Evolutionary conservation across 2,797 vertebrate genomes (phyloP), one percentile per base, ranked within the genome.

Genomic region (Iguana delicatissima): DNA sequence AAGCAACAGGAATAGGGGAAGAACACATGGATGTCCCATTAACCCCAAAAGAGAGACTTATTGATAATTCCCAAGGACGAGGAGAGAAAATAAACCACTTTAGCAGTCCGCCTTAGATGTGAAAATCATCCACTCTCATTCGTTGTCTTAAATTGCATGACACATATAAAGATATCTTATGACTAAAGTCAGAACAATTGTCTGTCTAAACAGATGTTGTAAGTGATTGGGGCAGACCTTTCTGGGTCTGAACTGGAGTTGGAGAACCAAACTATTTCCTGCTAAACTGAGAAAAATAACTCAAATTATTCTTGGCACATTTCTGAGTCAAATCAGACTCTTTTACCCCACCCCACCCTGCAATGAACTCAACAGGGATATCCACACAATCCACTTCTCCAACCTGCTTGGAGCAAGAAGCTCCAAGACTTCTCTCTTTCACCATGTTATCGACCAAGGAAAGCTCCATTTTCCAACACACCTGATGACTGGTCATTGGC

Each of bases 31-130:
- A 14, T 2, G 9, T 92, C 85, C 82, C 50, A 90, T 35, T 85
- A 88, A 83, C 38, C 69, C 80, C 26, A 64, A 92, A 46, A 20
- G 42, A 84, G 35, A 91, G 72, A 50, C 2, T 1, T 9, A 6
- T 87, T 29, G 0, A 32, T 79, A 87, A 87, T 83, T 89, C 52
- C 24, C 80, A 52, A 64, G 6, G 6, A 88, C 91, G 82, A 77
- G 88, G 92, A 0, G 80, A 52, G 72, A 42, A 83, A 85, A 77
- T 35, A 62, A 90, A 46, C 72, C 24, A 24, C 59, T 67, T 42
- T 72, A 38, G 69, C 22, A 29, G n/a, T 76, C 77, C 84, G 84
- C 72, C 67, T 67, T 84, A 77, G 42, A 87, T 4, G 26, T 32
- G 80, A 55, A 67, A 20, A 76, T 64, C n/a, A 55, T 46, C 46